Conservation (phyloP, 2,888 invertebrate genomes). For the Zeuzera pyrina region DNA sequence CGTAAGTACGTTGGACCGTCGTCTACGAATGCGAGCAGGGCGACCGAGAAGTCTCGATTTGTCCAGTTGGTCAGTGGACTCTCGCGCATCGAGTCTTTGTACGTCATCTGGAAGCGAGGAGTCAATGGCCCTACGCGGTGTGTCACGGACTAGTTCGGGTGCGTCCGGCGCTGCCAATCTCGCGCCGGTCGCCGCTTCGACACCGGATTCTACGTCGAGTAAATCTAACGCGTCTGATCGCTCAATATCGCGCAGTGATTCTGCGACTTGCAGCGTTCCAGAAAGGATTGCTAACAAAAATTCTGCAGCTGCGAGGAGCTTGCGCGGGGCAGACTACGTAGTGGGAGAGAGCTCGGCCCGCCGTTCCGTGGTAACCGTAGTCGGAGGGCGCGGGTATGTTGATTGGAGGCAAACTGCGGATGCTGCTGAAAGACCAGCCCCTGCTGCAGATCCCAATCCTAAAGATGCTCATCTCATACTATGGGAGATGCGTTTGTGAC, state of each 20-base stretch:
- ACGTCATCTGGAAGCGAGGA: conserved; percentile 92
- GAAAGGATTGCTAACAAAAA: conserved; percentile 27
- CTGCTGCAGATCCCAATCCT: conserved; percentile 80
- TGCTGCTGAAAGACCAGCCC: conserved; percentile 68
- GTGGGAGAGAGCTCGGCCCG: conserved; percentile 66
- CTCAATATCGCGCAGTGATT: conserved; percentile 47
- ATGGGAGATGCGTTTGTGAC: conserved; percentile 81
- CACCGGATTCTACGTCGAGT: conserved; percentile 53
- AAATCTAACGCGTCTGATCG: conserved; percentile 56
- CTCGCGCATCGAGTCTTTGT: conserved; percentile 84
- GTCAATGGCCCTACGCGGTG: conserved; percentile 81
- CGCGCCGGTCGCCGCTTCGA: conserved; percentile 67
- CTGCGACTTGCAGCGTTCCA: conserved; percentile 29
- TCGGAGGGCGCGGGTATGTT: conserved; percentile 91
- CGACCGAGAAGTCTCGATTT: conserved; percentile 86
- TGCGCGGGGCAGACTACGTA: conserved; percentile 55
- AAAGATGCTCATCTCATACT: conserved; percentile 91
- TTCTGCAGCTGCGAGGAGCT: conserved; percentile 52
- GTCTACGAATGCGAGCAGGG: conserved; percentile 86
- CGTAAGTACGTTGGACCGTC: conserved; percentile 85
- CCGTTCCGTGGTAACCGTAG: conserved; percentile 86
- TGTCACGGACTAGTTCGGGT: conserved; percentile 83
- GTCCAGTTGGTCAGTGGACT: conserved; percentile 92
- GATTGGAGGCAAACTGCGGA: conserved; percentile 87
- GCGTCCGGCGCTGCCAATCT: conserved; percentile 77